These are phyloP conservation scores for Chrysomallon squamiferum DNA, from an alignment of 1,140 invertebrate species.

Conservation along the genomic window DNA sequence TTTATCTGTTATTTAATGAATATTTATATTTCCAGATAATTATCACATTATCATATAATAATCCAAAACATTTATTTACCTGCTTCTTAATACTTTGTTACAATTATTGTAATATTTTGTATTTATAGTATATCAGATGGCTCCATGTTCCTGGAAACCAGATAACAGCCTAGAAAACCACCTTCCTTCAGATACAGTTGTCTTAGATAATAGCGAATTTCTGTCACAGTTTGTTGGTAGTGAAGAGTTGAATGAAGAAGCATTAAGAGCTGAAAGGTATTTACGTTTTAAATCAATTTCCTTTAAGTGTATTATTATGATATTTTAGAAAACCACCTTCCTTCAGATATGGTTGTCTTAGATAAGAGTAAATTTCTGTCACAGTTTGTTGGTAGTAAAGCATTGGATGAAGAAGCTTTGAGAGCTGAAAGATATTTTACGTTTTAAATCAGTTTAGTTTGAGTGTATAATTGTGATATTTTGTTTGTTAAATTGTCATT, in stretches of 20 bases:
- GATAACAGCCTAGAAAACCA: constrained; percentile 38
- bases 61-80: no score
- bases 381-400: constrained; percentile 16
- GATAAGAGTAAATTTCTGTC: background rate
- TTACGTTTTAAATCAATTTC: no score
- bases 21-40: no score
- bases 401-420: constrained; percentile 12
- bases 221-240: constrained; percentile 13
- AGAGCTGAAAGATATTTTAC: no score
- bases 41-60: no score
- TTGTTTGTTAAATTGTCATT: no score
- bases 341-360: constrained; percentile 6
- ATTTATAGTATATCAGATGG: constrained; percentile 49
- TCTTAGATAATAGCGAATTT: background rate
- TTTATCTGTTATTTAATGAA: no score
- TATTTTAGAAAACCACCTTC: constrained; percentile 31
- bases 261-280: no score
- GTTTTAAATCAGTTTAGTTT: no score
- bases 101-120: background rate
- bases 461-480: no score
- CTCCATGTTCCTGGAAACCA: constrained; percentile 48
- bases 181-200: constrained; percentile 14
- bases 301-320: no score
- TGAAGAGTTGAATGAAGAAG: constrained; percentile 13
- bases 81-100: no score